Conservation (phyloP, 2,113 vertebrate genomes). For the Colius striatus region DNA sequence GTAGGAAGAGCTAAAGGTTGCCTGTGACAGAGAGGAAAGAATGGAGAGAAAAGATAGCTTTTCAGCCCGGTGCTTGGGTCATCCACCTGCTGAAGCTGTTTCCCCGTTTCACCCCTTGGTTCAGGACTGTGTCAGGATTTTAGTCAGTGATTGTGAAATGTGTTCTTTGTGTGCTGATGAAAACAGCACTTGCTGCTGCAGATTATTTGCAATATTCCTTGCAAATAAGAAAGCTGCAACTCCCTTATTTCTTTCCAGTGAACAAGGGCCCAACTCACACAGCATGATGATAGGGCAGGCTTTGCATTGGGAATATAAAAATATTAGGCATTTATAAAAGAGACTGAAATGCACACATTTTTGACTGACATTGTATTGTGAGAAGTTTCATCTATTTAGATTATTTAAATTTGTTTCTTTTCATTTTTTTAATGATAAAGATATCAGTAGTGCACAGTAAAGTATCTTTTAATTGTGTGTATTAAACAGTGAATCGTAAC, state of each 20-base stretch:
- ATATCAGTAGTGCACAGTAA: not conserved
- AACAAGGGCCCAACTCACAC: not conserved
- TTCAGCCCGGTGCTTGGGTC: not conserved
- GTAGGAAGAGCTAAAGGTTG: not conserved
- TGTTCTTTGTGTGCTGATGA: not conserved
- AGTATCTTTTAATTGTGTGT: not conserved
- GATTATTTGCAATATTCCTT: not conserved
- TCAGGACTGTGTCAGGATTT: not conserved
- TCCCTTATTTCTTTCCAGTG: not conserved
- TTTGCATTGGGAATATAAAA: not conserved
- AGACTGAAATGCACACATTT: not conserved
- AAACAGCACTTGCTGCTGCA: not conserved
- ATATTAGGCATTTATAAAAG: not conserved
- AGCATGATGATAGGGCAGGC: not conserved
- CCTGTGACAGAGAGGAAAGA: not conserved
- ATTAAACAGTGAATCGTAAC: not conserved
- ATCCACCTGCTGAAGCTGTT: not conserved
- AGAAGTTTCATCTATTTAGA: not conserved
- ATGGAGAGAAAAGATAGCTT: not conserved
- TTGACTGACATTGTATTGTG: not conserved
- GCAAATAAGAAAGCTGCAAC: not conserved
- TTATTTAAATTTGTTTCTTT: not conserved
- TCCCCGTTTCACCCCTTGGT: not conserved
- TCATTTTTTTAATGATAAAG: not conserved
- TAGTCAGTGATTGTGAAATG: not conserved